Evolutionary conservation across 2,113 vertebrate species (phyloP).

Genomic region (Tauraco erythrolophus): DNA sequence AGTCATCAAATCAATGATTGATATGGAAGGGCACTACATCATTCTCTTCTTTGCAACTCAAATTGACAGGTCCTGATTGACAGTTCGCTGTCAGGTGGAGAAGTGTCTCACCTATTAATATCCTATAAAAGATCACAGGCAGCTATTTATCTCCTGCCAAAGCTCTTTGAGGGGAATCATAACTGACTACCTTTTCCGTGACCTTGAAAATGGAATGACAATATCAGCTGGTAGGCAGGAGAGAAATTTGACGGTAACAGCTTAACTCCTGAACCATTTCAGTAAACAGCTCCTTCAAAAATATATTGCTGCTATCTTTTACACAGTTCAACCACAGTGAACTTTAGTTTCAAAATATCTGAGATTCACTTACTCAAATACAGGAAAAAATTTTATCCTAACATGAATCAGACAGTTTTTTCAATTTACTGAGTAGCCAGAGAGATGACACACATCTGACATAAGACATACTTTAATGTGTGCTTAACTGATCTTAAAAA

Average conservation of each 20-base stretch:
- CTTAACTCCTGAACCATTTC: conserved; percentile 20
- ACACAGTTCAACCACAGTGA: neutral
- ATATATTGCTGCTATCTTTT: neutral
- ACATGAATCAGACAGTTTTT: neutral
- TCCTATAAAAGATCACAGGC: neutral
- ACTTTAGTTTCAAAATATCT: neutral
- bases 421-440: neutral
- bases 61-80: conserved; percentile 23
- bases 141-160: conserved; percentile 5
- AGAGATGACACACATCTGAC: neutral
- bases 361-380: neutral
- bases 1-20: neutral
- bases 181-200: neutral
- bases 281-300: conserved; percentile 39
- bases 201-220: conserved; percentile 58
- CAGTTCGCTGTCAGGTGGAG: neutral
- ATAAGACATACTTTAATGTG: neutral
- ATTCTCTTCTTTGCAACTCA: neutral
- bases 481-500: neutral
- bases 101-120: conserved; percentile 14
- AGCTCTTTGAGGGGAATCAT: neutral
- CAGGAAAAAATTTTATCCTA: neutral
- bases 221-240: neutral
- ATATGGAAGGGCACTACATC: neutral
- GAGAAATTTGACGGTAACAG: conserved; percentile 19